Percentiles rank a stretch among this genome's conserved stretches.
Evolutionary conservation across 2,113 vertebrate genomes (phyloP).

Genomic region (Hyperopisus bebe): DNA sequence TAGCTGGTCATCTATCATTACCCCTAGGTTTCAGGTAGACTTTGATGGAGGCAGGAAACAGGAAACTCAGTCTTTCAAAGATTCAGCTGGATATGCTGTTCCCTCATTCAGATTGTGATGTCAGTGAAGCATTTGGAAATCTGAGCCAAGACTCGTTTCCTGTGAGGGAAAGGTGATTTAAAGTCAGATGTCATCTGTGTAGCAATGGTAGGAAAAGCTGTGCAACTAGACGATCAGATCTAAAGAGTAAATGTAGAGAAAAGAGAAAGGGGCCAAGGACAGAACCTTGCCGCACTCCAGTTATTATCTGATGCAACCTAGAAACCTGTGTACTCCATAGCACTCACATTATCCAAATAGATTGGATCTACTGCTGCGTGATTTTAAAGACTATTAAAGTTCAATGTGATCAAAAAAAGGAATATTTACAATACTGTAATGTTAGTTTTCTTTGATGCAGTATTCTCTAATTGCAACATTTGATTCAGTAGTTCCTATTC

Average conservation of each 20-base stretch:
- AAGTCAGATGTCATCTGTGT: not conserved
- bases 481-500: not conserved
- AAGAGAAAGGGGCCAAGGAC: not conserved
- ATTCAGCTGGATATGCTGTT: not conserved
- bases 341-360: not conserved
- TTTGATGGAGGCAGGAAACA: not conserved
- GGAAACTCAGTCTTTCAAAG: not conserved
- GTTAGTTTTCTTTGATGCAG: not conserved
- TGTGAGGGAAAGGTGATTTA: not conserved
- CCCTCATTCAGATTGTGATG: not conserved
- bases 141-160: not conserved
- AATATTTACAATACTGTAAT: not conserved
- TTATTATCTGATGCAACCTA: not conserved
- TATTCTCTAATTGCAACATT: not conserved
- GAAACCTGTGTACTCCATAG: not conserved
- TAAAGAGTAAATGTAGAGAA: not conserved
- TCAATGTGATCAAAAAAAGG: not conserved
- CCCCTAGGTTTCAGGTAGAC: not conserved
- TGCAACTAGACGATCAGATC: not conserved
- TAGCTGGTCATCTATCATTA: not conserved
- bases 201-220: not conserved
- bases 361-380: not conserved
- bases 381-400: not conserved
- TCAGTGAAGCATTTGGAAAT: not conserved
- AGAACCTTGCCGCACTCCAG: not conserved